A percentile compares a stretch with the other conserved stretches of the same genome.
Evolutionary conservation across 2,888 invertebrate species (phyloP).

Genomic region (Eurytoma californica): DNA sequence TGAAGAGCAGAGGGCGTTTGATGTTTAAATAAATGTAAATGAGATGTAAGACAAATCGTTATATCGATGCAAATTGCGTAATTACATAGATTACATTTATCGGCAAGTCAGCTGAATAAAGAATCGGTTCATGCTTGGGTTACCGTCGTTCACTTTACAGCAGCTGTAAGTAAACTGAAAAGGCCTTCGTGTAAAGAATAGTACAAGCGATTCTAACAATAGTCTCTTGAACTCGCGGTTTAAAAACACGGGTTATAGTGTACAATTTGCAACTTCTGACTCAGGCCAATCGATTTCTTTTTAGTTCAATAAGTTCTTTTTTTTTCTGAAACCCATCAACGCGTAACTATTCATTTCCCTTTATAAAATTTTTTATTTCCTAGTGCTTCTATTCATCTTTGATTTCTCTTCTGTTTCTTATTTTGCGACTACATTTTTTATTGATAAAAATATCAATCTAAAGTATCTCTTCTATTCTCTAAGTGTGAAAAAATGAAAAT

Average conservation of each 20-base stretch:
- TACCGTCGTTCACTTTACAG: neutral
- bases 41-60: neutral
- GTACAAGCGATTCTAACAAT: neutral
- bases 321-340: too few species aligned
- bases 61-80: neutral
- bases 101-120: conserved; percentile 7
- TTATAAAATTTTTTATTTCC: too few species aligned
- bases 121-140: neutral
- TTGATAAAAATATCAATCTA: too few species aligned
- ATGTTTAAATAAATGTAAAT: neutral
- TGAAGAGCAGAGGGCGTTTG: too few species aligned
- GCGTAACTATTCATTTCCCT: too few species aligned
- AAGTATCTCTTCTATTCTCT: too few species aligned
- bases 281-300: too few species aligned
- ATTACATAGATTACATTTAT: neutral
- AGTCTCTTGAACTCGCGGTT: conserved; percentile 9
- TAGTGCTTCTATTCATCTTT: too few species aligned
- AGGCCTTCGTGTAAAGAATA: conserved; percentile 14
- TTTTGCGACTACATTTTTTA: too few species aligned
- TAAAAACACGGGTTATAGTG: neutral
- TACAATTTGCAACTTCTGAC: neutral
- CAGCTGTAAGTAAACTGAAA: neutral
- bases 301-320: too few species aligned
- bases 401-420: too few species aligned
- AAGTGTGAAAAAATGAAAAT: too few species aligned